Conservation (phyloP, 2,797 vertebrate genomes). For the Martes flavigula region DNA sequence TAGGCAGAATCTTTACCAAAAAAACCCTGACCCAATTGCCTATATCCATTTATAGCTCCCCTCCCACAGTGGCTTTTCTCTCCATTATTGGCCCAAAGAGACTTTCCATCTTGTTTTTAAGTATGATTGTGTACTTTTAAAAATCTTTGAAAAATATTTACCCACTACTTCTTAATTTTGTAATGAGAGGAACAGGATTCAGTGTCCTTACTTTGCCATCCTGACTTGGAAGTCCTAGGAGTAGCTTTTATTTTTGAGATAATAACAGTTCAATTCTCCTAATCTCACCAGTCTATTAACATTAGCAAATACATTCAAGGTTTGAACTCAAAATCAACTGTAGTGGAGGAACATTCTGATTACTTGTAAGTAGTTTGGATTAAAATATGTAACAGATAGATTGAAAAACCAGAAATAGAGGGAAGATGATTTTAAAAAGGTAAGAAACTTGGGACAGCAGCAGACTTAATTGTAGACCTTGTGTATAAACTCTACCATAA, state of each 20-base stretch:
- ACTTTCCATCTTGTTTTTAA: neutral
- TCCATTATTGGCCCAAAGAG: neutral
- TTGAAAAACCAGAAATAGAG: neutral
- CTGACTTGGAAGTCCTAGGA: neutral
- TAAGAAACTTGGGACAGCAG: neutral
- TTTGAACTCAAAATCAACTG: neutral
- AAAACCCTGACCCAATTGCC: neutral
- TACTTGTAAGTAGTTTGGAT: neutral
- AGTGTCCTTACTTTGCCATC: neutral
- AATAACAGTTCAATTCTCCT: neutral
- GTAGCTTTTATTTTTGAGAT: neutral
- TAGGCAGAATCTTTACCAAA: neutral
- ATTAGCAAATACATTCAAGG: neutral
- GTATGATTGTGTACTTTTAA: neutral
- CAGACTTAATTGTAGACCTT: constrained; percentile 23
- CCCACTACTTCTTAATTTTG: neutral
- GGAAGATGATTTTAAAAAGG: neutral
- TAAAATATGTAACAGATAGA: neutral
- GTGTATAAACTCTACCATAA: constrained; percentile 58
- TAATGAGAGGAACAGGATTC: neutral
- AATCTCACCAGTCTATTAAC: neutral
- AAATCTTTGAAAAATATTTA: neutral
- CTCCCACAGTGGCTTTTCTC: neutral
- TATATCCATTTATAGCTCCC: neutral
- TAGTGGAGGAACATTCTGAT: neutral